phyloP scores from a whole-genome alignment of 2,113 vertebrate species.

The Carlito syrichta region DNA sequence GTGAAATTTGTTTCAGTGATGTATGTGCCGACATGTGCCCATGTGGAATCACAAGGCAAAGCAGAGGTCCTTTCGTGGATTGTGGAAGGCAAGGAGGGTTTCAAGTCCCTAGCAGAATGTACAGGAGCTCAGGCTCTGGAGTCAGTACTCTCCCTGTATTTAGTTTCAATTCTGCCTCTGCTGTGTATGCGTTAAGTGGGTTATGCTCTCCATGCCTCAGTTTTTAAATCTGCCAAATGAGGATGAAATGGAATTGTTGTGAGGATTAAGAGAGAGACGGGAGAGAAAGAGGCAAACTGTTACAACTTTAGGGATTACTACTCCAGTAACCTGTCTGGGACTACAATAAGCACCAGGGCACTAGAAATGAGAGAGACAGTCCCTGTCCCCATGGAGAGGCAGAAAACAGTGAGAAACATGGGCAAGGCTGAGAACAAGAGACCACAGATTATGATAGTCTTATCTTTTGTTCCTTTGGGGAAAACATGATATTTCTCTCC shows the following conservation, averaged over 20 bases:
- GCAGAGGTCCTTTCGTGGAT: neutral
- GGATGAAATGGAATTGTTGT: neutral
- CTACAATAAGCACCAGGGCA: accelerated
- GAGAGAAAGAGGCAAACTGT: neutral
- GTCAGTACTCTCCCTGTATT: too few relatives aligned
- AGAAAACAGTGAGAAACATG: too few relatives aligned
- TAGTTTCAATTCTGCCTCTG: neutral
- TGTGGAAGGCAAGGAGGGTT: accelerated
- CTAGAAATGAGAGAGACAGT: accelerated
- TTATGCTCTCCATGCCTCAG: neutral
- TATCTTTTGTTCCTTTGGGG: neutral
- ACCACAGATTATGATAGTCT: accelerated
- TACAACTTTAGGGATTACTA: neutral
- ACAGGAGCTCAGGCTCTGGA: too few relatives aligned
- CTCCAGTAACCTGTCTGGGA: neutral
- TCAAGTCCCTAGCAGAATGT: accelerated
- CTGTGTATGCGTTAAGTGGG: neutral
- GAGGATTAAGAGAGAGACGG: neutral
- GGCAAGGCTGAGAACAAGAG: too few relatives aligned
- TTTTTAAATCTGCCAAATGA: neutral
- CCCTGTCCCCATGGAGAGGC: neutral
- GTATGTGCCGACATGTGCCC: accelerated
- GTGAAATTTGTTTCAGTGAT: neutral
- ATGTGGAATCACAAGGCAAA: accelerated
- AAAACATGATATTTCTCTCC: neutral